Base-by-base conservation (phyloP, 2,888 invertebrate genomes). In the Pseudanteris insignis region DNA sequence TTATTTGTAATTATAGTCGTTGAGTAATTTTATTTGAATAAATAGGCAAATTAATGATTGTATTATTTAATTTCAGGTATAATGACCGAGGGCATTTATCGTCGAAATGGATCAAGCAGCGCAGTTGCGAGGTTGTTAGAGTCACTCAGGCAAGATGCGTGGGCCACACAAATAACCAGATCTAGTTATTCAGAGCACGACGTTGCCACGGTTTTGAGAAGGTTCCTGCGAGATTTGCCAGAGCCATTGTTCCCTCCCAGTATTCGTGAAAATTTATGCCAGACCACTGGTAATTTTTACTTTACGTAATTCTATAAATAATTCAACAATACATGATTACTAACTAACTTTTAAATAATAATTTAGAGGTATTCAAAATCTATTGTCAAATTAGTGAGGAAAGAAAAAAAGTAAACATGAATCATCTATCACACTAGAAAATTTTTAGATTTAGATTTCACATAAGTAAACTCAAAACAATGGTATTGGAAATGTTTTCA, bases 211-310 rank as follows among this genome's bases (percentile, higher is more conserved):
- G 91, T 90, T 0, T 81, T 96, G 3, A 94, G 95, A 79, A 83
- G 94, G 58, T 96, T 94, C 81, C 89, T 96, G 78, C 84, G 94
- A n/a, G 92, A 92, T 69, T 82, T 96, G 40, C 91, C 92, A 0
- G 92, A 94, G 70, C 88, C 94, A 1, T 81, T 96, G 18, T 82
- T 96, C 55, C 90, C 91, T 1, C 83, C 86, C n/a, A 83, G 83
- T 30, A 85, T 90, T 40, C 88, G 91, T 65, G 84, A 85, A 50
- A 86, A 86, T 67, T 84, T 92, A 40, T 86, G 88, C 43, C 83
- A 86, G 67, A 88, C 89, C 14, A 84, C 89, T 65, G 84, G 89
- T 89, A 78, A 64, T 11, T 18, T 18, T 4, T n/a, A n/a, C n/a
- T n/a, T n/a, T n/a, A n/a, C n/a, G n/a, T n/a, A n/a, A n/a, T n/a